These are phyloP conservation scores for Charaxes varanes DNA, from an alignment of 1,140 invertebrate genomes.

Conservation along the genomic window DNA sequence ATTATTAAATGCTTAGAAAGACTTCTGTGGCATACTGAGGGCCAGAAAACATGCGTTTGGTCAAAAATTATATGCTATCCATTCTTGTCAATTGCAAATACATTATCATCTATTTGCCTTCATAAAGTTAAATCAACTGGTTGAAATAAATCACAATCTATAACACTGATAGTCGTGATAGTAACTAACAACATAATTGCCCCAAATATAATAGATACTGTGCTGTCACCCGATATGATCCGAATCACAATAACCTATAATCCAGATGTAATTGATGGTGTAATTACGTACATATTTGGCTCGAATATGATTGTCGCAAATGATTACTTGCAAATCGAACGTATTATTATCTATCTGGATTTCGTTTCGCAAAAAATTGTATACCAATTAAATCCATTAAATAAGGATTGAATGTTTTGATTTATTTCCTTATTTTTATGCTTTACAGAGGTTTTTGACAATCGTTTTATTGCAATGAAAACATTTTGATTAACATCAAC, in stretches of 20 bases:
- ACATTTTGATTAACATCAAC: too few relatives aligned
- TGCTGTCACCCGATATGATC: constrained; percentile 23
- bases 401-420: too few relatives aligned
- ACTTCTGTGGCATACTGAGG: too few relatives aligned
- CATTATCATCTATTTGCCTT: neutral
- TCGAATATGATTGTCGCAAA: constrained; percentile 12
- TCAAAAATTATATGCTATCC: neutral
- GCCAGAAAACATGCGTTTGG: too few relatives aligned
- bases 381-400: too few relatives aligned
- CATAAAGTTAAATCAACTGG: neutral
- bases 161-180: constrained; percentile 10
- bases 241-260: constrained; percentile 22
- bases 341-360: too few relatives aligned
- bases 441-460: too few relatives aligned
- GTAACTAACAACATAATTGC: constrained; percentile 19
- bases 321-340: constrained; percentile 17
- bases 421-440: too few relatives aligned
- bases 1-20: too few relatives aligned
- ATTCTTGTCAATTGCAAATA: neutral
- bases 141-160: constrained; percentile 19
- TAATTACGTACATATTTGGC: constrained; percentile 21
- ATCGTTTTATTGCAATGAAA: too few relatives aligned
- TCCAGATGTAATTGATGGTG: constrained; percentile 22
- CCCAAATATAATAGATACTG: constrained; percentile 19
- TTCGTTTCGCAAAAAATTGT: too few relatives aligned